These are phyloP conservation scores for Elysia crispata DNA, from an alignment of 2,888 invertebrate genomes.

Conservation along the genomic window DNA sequence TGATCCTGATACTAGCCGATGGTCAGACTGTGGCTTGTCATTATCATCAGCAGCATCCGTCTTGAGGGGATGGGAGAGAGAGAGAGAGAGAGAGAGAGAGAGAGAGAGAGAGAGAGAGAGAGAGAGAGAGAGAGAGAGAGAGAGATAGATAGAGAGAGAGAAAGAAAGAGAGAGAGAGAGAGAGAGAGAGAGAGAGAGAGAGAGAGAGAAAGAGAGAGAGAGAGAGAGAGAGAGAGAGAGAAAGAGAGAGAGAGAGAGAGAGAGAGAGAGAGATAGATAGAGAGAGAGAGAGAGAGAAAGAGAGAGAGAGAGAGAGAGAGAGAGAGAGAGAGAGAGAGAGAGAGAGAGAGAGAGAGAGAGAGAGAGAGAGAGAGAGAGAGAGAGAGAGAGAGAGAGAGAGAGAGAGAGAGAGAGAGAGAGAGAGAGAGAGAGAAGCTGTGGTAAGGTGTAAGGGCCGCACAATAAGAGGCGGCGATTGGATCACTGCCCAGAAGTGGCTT, in stretches of 20 bases:
- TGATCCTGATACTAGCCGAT: too few relatives aligned
- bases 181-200: neutral
- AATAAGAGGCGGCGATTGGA: too few relatives aligned
- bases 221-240: slow-evolving; percentile 17
- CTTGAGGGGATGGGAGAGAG: slow-evolving; percentile 18
- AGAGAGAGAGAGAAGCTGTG: slow-evolving; percentile 14
- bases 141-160: too few relatives aligned
- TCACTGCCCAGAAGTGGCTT: too few relatives aligned
- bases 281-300: too few relatives aligned
- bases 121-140: too few relatives aligned
- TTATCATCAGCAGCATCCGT: too few relatives aligned
- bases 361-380: neutral
- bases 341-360: neutral
- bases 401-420: slow-evolving; percentile 11
- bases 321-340: slow-evolving; percentile 11
- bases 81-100: neutral
- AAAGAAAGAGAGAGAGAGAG: neutral
- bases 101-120: too few relatives aligned
- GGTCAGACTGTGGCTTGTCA: too few relatives aligned
- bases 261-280: too few relatives aligned
- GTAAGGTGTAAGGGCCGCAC: neutral
- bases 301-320: neutral
- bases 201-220: slow-evolving; percentile 27
- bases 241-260: neutral
- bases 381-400: neutral